Base-by-base conservation (phyloP, 2,113 vertebrate genomes). In the Lasiurus cinereus region DNA sequence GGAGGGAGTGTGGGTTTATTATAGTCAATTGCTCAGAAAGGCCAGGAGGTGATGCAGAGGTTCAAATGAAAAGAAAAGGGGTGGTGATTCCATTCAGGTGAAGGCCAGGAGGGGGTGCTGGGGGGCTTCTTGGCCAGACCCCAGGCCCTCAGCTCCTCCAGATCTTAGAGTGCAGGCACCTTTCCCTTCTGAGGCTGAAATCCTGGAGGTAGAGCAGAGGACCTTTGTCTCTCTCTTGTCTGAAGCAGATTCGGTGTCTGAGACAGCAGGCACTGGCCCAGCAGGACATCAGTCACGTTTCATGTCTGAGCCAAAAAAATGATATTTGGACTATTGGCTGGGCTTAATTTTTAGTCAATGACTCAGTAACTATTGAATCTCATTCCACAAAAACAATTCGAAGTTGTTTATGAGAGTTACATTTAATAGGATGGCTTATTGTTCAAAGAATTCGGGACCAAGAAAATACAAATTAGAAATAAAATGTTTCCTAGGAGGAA, bases 341-440 rank as follows among this genome's bases (percentile, higher is more conserved):
- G 76, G 33, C 46, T 88, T 89, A 31, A 62, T 36, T 78, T 90
- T 93, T 86, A 86, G 24, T 79, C 52, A 76, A n/a, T 83, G 31
- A 73, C 48, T 74, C 78, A 66, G 64, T 70, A 90, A 84, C 33
- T 56, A 33, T 4, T 74, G 24, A 73, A 22, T 83, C 39, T 88
- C 56, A 27, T 67, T 62, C 54, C 24, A 43, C 4, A 36, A 67
- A 89, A 78, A 18, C 70, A 77, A 94, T 69, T 82, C 46, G 62
- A 82, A 80, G 36, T 77, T 91, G 59, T 91, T 94, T 89, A 79
- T 2, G 56, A 64, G 89, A 93, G 87, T 84, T 74, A 27, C 8
- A 19, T 82, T 80, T 94, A 91, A 90, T 84, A 82, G 73, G 33
- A 21, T 69, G 84, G 73, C 43, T 72, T 89, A 56, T 33, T 13